These are phyloP conservation scores for Caenorhabditis sp. DNA, from an alignment of 2,888 invertebrate genomes.

Conservation along the genomic window DNA sequence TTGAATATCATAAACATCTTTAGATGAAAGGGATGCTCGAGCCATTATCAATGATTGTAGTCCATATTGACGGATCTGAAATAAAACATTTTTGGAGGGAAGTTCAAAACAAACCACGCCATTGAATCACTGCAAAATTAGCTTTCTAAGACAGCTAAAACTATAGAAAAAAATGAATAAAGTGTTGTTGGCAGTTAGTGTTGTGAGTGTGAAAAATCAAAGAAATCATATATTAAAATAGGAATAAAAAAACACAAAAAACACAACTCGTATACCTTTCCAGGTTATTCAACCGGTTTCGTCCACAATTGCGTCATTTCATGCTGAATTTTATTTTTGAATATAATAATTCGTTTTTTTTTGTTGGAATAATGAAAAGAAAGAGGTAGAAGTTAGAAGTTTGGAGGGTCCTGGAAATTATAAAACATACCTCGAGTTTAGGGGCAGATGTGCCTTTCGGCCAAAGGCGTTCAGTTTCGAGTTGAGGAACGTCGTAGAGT, in stretches of 20 bases:
- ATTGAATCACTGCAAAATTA: constrained; percentile 1
- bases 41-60: constrained; percentile 57
- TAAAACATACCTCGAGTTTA: constrained; percentile 29
- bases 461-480: constrained; percentile 26
- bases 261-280: not conserved
- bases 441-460: constrained; percentile 23
- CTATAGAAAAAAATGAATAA: not conserved
- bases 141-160: not conserved
- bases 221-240: not conserved
- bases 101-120: not conserved
- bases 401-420: not conserved
- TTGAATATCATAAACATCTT: constrained; percentile 41
- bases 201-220: not conserved
- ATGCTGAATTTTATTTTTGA: constrained; percentile 20
- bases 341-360: not conserved
- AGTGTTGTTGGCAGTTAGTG: not conserved
- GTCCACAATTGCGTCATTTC: constrained; percentile 40
- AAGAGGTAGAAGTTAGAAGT: too few relatives aligned
- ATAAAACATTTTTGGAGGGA: not conserved
- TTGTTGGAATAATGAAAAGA: too few relatives aligned
- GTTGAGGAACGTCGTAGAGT: constrained; percentile 21
- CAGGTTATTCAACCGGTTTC: constrained; percentile 10
- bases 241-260: not conserved
- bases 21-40: constrained; percentile 47
- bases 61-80: constrained; percentile 50